phyloP scores from a whole-genome alignment of 2,113 vertebrate species.

The Nibea coibor region DNA sequence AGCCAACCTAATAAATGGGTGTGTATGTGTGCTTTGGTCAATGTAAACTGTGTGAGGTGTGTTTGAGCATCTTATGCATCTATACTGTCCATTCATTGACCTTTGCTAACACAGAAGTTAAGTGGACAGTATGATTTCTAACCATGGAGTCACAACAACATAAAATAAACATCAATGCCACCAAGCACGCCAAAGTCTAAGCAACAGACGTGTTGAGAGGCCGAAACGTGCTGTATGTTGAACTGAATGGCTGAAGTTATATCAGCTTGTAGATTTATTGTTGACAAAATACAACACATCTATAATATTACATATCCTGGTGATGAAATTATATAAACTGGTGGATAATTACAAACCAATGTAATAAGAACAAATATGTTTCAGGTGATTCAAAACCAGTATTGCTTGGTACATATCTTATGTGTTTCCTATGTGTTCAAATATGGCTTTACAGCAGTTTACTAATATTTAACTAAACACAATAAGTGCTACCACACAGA shows the following conservation, averaged over 20 bases:
- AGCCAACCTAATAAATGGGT: slow-evolving; percentile 11
- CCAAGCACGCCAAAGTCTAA: background rate
- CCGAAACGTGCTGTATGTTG: too few relatives aligned
- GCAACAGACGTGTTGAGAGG: background rate
- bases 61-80: background rate
- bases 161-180: background rate
- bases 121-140: background rate
- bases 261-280: background rate
- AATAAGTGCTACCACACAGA: too few relatives aligned
- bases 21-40: background rate
- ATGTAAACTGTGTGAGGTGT: background rate
- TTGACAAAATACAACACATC: too few relatives aligned
- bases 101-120: background rate
- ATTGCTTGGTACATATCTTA: too few relatives aligned
- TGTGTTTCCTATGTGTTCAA: too few relatives aligned
- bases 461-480: too few relatives aligned
- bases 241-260: background rate
- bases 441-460: too few relatives aligned
- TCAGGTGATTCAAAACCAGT: too few relatives aligned
- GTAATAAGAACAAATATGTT: too few relatives aligned
- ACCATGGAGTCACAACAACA: background rate
- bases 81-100: background rate
- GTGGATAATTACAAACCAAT: background rate
- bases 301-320: too few relatives aligned
- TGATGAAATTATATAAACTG: background rate